Conservation (phyloP, 2,113 vertebrate species). For the Xiphias gladius region DNA sequence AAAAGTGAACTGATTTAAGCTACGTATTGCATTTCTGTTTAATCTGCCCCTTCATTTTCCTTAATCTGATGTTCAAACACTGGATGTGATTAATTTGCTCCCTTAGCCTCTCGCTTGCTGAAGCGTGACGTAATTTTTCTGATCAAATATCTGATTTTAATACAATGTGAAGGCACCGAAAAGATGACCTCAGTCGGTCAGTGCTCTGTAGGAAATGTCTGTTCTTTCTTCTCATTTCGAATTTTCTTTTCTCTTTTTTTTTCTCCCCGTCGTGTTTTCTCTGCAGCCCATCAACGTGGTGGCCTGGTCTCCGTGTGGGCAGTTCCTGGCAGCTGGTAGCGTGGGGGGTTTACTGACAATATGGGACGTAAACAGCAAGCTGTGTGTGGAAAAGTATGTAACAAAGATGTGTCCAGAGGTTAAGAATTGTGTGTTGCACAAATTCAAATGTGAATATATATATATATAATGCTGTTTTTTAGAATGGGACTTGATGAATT, state of each 20-base stretch:
- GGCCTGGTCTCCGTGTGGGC: slow-evolving; percentile 93
- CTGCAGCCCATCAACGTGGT: slow-evolving; percentile 91
- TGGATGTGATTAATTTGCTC: no score
- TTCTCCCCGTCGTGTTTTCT: background rate
- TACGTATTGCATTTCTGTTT: no score
- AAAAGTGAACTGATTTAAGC: no score
- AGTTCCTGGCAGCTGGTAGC: slow-evolving; percentile 90
- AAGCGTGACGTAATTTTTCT: background rate
- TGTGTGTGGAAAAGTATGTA: slow-evolving; percentile 91
- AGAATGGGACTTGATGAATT: no score
- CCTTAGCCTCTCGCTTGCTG: no score
- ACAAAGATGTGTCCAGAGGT: background rate
- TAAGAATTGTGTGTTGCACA: background rate
- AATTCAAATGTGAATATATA: background rate
- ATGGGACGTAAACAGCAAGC: slow-evolving; percentile 89
- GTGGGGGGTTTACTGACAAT: slow-evolving; percentile 88
- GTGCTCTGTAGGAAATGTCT: background rate
- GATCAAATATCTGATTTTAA: background rate
- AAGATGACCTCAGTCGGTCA: no score
- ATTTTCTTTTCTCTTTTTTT: no score
- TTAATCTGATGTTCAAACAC: no score
- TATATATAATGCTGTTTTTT: background rate
- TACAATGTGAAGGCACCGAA: background rate
- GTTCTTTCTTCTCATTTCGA: no score
- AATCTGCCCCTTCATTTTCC: no score